These are phyloP conservation scores for Ennomos erosarius DNA, from an alignment of 2,888 invertebrate species.

Conservation along the genomic window DNA sequence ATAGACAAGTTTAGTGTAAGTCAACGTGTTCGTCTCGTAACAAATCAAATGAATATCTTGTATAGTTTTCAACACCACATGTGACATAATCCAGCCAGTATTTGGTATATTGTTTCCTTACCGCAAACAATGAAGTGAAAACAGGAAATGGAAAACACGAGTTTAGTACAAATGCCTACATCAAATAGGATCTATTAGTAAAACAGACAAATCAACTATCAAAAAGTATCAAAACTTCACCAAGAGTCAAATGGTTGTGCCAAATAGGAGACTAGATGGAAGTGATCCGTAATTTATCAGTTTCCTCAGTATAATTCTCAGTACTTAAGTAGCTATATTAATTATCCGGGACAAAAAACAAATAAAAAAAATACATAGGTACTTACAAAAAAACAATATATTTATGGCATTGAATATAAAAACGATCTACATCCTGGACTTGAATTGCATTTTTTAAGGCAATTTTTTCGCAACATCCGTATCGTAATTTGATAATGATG, in stretches of 20 bases:
- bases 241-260: too few relatives aligned
- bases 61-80: slow-evolving; percentile 21
- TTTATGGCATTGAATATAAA: slow-evolving; percentile 5
- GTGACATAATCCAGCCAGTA: slow-evolving; percentile 22
- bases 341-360: slow-evolving; percentile 2
- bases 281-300: too few relatives aligned
- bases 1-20: slow-evolving; percentile 2
- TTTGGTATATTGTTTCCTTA: slow-evolving; percentile 25
- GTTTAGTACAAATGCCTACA: neutral
- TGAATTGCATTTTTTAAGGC: slow-evolving; percentile 14
- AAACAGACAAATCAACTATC: too few relatives aligned
- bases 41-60: slow-evolving; percentile 15
- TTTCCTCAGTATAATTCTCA: too few relatives aligned
- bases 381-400: neutral
- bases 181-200: too few relatives aligned
- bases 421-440: slow-evolving; percentile 20
- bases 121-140: slow-evolving; percentile 50
- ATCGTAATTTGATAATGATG: slow-evolving; percentile 18
- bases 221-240: too few relatives aligned
- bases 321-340: too few relatives aligned
- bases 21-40: slow-evolving; percentile 9
- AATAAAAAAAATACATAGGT: slow-evolving; percentile 16
- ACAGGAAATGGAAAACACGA: slow-evolving; percentile 40
- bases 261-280: too few relatives aligned
- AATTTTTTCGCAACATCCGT: slow-evolving; percentile 18